Evolutionary conservation across 92 coral and sea anemone species (phyloP), one percentile per base, ranked within the genome.

Genomic region (Porites lobata): DNA sequence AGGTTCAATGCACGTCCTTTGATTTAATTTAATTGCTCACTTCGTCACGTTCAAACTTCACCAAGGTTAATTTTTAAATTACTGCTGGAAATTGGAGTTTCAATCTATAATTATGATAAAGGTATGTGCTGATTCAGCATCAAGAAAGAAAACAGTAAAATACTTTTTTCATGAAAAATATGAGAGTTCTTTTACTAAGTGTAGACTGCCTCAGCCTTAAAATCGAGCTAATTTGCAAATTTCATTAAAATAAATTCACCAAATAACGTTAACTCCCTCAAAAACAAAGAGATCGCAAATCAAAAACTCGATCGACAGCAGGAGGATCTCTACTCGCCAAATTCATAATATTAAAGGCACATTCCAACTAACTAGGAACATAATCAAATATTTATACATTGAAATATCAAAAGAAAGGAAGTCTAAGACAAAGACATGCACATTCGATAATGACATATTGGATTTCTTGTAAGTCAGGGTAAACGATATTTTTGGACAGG

Each of bases 401-500:
- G 8, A 68, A 80, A 53, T 52, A 29, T 80, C 75, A 80, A 80
- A 3, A 13, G 10, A 26, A 9, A 38, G 22, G 56, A 8, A 51
- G 79, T 54, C 21, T 53, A 75, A 54, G 38, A 75, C 61, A 56
- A 56, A 58, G 29, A 32, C 67, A 56, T 76, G 61, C 67, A 7
- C 62, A 21, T 20, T 7, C 17, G 80, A 70, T 32, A 81, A 69
- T 15, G 77, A 19, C 43, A 61, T 52, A 54, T 71, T 69, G 68
- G 78, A 32, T 70, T 56, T 59, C 18, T 50, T 67, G 21, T 75
- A n/a, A 76, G 50, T 18, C n/a, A 57, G 29, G 57, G 18, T 69
- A 9, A 24, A 7, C 62, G 75, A 65, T 14, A 66, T 43, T 81
- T 81, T 81, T 9, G 76, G 65, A 19, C 76, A 68, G 85, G 65